Conservation (phyloP, 2,797 vertebrate genomes). For the Halcyon chelicuti region DNA sequence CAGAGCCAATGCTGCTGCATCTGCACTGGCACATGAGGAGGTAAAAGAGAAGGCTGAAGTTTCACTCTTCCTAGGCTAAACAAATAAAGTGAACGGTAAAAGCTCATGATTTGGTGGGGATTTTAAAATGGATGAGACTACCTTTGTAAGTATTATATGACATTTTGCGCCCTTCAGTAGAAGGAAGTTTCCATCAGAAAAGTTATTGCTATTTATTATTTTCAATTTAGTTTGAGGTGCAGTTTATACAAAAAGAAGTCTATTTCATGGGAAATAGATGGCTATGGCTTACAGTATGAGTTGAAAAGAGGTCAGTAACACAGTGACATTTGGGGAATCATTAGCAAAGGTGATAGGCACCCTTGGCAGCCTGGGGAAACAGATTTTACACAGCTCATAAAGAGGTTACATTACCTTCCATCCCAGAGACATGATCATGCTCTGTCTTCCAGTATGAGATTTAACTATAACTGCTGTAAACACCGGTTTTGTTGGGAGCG, state of each 20-base stretch:
- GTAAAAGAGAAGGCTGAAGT: neutral
- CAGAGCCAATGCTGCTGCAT: neutral
- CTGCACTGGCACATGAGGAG: rapidly evolving
- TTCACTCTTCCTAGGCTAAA: neutral
- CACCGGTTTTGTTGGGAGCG: neutral
- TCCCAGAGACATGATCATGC: neutral
- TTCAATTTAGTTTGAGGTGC: neutral
- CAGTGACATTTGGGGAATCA: slow-evolving; percentile 18
- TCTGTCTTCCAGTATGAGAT: neutral
- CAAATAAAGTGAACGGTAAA: neutral
- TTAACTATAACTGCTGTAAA: neutral
- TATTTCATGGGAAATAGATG: neutral
- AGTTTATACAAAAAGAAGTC: neutral
- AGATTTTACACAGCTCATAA: neutral
- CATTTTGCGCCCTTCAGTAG: neutral
- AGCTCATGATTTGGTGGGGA: neutral
- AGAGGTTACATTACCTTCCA: neutral
- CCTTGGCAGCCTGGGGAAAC: neutral
- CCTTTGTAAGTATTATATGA: neutral
- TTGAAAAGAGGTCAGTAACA: slow-evolving; percentile 34
- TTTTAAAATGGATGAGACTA: neutral
- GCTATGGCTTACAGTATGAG: neutral
- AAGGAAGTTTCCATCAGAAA: neutral
- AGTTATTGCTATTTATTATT: neutral
- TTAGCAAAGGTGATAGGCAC: slow-evolving; percentile 31